Evolutionary conservation across 2,888 invertebrate species (phyloP).

Genomic region (Adelognathus sp.): DNA sequence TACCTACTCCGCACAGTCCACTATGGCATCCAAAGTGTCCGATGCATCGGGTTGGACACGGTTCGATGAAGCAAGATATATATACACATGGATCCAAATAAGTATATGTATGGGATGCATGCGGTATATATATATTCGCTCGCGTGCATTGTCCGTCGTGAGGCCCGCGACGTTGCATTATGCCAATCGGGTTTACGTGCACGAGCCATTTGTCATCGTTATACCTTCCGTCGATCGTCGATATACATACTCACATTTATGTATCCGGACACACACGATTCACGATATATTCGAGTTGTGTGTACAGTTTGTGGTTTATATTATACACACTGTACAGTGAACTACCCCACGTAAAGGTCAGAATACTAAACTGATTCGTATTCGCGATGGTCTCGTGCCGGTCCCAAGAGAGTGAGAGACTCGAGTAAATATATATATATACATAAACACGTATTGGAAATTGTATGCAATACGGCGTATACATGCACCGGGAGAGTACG

Average conservation of each 20-base stretch:
- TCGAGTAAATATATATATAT: not conserved
- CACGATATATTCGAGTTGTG: not conserved
- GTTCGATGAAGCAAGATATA: not conserved
- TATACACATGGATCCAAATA: not conserved
- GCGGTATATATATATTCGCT: conserved; percentile 29
- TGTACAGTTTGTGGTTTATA: conserved; percentile 17
- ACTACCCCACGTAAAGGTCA: conserved; percentile 54
- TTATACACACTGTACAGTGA: conserved; percentile 24
- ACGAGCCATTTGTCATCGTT: conserved; percentile 54
- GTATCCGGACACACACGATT: not conserved
- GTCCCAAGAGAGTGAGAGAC: conserved; percentile 14
- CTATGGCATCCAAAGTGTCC: not conserved
- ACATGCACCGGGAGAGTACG: conserved; percentile 26
- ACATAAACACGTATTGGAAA: not conserved
- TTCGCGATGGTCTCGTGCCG: conserved; percentile 47
- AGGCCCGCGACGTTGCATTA: conserved; percentile 32
- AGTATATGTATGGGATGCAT: not conserved
- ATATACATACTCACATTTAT: conserved; percentile 1
- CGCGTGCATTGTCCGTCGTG: conserved; percentile 30
- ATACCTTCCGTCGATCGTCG: conserved; percentile 52
- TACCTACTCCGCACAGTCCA: not conserved
- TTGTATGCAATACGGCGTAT: not conserved
- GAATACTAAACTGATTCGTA: conserved; percentile 56
- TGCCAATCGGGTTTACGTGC: conserved; percentile 52
- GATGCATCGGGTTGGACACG: not conserved